These are phyloP conservation scores for Phragmatobia fuliginosa DNA, from an alignment of 2,888 invertebrate species.

Conservation along the genomic window DNA sequence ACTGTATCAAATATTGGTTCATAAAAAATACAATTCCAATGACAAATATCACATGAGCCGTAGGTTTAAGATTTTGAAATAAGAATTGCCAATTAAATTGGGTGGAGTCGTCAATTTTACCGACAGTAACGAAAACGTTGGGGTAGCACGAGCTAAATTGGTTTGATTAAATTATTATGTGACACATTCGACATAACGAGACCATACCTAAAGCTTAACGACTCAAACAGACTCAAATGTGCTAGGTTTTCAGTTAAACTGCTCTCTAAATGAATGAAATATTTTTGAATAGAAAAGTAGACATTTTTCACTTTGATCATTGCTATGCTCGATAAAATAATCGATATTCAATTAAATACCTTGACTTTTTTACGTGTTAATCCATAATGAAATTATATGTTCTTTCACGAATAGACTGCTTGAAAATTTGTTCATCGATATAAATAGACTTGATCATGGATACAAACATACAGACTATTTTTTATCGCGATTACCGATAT, in stretches of 20 bases:
- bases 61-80: constrained; percentile 21
- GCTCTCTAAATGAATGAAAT: not conserved
- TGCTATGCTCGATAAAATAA: too few relatives aligned
- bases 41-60: constrained; percentile 21
- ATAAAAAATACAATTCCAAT: constrained; percentile 13
- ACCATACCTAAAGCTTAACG: constrained; percentile 45
- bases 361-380: too few relatives aligned
- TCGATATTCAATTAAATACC: too few relatives aligned
- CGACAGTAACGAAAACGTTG: constrained; percentile 35
- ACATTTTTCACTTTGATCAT: too few relatives aligned
- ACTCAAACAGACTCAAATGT: constrained; percentile 30
- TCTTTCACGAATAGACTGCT: too few relatives aligned
- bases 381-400: too few relatives aligned
- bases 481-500: too few relatives aligned
- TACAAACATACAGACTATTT: too few relatives aligned
- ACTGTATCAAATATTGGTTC: constrained; percentile 6
- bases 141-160: constrained; percentile 42
- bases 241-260: constrained; percentile 30
- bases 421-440: too few relatives aligned
- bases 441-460: too few relatives aligned
- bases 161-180: constrained; percentile 48
- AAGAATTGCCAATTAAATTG: constrained; percentile 43
- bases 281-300: not conserved
- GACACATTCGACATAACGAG: constrained; percentile 47
- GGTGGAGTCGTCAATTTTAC: constrained; percentile 44